phyloP scores from a whole-genome alignment of 2,888 invertebrate species.

The Corythucha ciliata region DNA sequence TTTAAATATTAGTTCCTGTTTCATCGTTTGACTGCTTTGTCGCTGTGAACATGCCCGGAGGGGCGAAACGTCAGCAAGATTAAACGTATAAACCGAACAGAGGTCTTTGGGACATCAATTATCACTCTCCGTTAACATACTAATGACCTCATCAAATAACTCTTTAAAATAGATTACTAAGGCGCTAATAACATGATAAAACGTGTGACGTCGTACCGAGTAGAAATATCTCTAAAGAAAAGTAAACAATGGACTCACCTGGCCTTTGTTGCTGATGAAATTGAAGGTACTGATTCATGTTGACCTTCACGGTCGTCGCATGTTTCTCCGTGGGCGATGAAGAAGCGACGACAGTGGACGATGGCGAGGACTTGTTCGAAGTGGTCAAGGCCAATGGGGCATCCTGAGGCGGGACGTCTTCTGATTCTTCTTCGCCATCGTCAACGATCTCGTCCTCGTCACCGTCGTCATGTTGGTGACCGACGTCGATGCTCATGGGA shows the following conservation, averaged over 20 bases:
- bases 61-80: no score
- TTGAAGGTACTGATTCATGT: slow-evolving; percentile 53
- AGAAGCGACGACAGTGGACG: no score
- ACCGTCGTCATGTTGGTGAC: no score
- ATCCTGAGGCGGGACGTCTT: no score
- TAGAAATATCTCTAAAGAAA: background rate
- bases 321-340: slow-evolving; percentile 36
- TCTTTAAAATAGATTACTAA: background rate
- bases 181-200: background rate
- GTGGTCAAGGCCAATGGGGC: slow-evolving; percentile 53
- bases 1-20: no score
- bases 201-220: background rate
- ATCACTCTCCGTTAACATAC: no score
- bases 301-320: slow-evolving; percentile 33
- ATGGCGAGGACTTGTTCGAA: slow-evolving; percentile 33
- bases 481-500: no score
- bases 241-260: slow-evolving; percentile 42
- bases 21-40: no score
- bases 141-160: no score
- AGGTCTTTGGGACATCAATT: no score
- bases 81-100: no score
- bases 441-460: slow-evolving; percentile 14
- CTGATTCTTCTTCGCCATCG: slow-evolving; percentile 18
- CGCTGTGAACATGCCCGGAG: no score
- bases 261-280: slow-evolving; percentile 67